Evolutionary conservation across 1,140 invertebrate genomes (phyloP).

Genomic region (Cydia pomonella): DNA sequence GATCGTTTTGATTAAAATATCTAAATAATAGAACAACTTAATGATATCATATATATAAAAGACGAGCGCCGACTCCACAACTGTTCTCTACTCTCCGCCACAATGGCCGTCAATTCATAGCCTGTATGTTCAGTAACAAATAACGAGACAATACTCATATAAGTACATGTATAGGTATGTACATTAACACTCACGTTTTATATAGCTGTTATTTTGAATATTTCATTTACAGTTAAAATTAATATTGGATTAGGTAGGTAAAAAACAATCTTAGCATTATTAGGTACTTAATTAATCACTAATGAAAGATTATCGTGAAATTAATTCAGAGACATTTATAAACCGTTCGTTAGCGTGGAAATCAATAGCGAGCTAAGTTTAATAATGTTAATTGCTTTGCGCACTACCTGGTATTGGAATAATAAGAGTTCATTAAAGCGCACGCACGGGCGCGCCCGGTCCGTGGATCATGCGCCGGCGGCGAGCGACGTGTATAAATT

Average conservation of each 20-base stretch:
- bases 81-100: slow-evolving; percentile 40
- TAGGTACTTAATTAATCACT: not conserved
- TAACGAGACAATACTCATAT: not conserved
- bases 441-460: slow-evolving; percentile 40
- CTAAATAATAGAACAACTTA: slow-evolving; percentile 73
- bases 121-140: not conserved
- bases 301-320: not conserved
- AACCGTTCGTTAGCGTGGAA: slow-evolving; percentile 16
- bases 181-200: not conserved
- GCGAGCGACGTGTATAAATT: slow-evolving; percentile 66
- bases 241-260: too few species aligned
- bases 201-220: not conserved
- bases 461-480: slow-evolving; percentile 44
- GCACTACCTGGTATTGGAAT: slow-evolving; percentile 48
- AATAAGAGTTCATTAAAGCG: slow-evolving; percentile 59
- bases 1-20: slow-evolving; percentile 78
- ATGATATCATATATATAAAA: slow-evolving; percentile 61
- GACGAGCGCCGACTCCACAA: slow-evolving; percentile 50
- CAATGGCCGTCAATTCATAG: not conserved
- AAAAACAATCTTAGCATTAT: not conserved
- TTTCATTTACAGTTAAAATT: too few species aligned
- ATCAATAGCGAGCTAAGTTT: slow-evolving; percentile 30
- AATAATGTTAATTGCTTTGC: slow-evolving; percentile 56
- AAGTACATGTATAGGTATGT: not conserved
- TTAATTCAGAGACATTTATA: slow-evolving; percentile 17